Conservation (phyloP, 2,888 invertebrate genomes). For the Heliothis peltigera region DNA sequence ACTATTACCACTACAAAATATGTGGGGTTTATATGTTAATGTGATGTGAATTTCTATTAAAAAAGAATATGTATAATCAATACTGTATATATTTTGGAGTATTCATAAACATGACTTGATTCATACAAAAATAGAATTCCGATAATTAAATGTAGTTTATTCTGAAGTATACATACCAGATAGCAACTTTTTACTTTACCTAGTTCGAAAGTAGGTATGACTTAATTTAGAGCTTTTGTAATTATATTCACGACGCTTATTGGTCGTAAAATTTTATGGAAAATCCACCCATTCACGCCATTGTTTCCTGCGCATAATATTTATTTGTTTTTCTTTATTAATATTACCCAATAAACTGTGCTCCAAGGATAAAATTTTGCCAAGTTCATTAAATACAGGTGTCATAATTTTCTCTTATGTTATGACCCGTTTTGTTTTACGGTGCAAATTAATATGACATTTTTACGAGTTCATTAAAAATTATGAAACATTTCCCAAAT, state of each 20-base stretch:
- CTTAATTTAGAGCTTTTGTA: constrained; percentile 39
- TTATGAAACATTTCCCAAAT: constrained; percentile 9
- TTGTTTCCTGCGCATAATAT: constrained; percentile 60
- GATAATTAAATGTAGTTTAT: background rate
- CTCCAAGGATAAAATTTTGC: constrained; percentile 58
- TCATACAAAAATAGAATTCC: too few species aligned
- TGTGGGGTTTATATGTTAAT: background rate
- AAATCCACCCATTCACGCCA: constrained; percentile 40
- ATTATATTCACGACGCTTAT: constrained; percentile 58
- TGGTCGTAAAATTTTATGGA: constrained; percentile 62
- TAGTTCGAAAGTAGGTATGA: constrained; percentile 17
- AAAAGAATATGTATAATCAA: too few species aligned
- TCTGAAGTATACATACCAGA: too few species aligned
- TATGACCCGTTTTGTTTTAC: constrained; percentile 37
- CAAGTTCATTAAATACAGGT: constrained; percentile 62
- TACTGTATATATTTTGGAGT: too few species aligned
- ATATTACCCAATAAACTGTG: constrained; percentile 62
- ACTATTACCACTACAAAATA: constrained; percentile 18
- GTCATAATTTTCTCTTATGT: constrained; percentile 62
- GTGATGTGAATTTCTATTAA: background rate
- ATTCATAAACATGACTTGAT: too few species aligned
- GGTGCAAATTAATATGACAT: constrained; percentile 40
- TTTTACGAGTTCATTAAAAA: constrained; percentile 25
- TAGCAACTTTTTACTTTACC: background rate
- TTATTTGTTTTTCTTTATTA: constrained; percentile 68